Percentiles rank a stretch among this genome's conserved stretches.
Evolutionary conservation across 1,140 invertebrate genomes (phyloP).

Genomic region (Aphaenogaster ashmeadi): DNA sequence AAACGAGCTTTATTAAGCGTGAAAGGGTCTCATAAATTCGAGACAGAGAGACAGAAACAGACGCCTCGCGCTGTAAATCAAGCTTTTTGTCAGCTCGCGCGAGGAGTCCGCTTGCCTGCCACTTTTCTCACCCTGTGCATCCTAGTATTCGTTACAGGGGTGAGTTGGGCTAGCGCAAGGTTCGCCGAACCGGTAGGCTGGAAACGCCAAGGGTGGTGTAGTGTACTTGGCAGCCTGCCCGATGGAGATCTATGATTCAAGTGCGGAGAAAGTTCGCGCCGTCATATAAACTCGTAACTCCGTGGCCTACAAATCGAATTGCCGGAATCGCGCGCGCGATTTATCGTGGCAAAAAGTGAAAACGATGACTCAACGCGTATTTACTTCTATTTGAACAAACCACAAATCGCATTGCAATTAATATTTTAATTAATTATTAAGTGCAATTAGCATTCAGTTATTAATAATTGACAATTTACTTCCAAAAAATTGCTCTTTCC

Average conservation of each 20-base stretch:
- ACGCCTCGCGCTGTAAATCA: constrained; percentile 60
- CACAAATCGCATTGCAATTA: background rate
- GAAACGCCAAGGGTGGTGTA: constrained; percentile 42
- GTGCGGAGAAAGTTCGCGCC: constrained; percentile 48
- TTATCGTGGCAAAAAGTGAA: constrained; percentile 13
- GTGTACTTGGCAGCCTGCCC: constrained; percentile 63
- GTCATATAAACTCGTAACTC: constrained; percentile 48
- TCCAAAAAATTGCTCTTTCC: background rate
- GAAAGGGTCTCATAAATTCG: constrained; percentile 50
- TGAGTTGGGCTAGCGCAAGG: constrained; percentile 38
- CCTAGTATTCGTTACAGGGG: constrained; percentile 48
- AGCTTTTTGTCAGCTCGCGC: constrained; percentile 63
- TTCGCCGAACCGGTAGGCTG: constrained; percentile 30
- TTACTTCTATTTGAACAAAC: background rate
- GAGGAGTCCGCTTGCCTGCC: constrained; percentile 26
- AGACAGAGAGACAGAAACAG: constrained; percentile 49
- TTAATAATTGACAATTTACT: background rate
- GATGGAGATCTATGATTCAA: constrained; percentile 61
- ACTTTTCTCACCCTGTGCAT: constrained; percentile 60
- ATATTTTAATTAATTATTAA: constrained; percentile 6
- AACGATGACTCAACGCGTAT: background rate
- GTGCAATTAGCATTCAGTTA: background rate
- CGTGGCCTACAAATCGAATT: constrained; percentile 51
- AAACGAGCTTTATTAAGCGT: constrained; percentile 65
- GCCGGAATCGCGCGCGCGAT: background rate